Evolutionary conservation across 92 coral and sea anemone species (phyloP).

Genomic region (Bergia puertoricense): DNA sequence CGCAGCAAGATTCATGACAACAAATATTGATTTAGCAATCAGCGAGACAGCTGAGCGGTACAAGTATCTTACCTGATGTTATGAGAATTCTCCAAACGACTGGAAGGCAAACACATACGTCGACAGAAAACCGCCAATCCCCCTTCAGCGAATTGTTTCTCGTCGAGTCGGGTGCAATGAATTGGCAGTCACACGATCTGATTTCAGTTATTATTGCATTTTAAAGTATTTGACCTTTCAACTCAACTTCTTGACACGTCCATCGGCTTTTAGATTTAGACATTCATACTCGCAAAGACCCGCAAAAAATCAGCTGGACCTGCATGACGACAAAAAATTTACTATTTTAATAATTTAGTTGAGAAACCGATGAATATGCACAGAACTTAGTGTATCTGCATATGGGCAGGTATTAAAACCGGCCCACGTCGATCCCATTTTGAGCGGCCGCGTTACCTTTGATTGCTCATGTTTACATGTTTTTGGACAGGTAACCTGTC

Average conservation of each 20-base stretch:
- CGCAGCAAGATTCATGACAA: not conserved
- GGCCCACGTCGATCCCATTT: too few relatives aligned
- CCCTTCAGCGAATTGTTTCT: slow-evolving; percentile 15
- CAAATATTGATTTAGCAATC: slow-evolving; percentile 27
- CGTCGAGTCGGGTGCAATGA: not conserved
- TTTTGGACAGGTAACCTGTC: too few relatives aligned
- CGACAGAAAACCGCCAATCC: not conserved
- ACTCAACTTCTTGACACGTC: slow-evolving; percentile 10
- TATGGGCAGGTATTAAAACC: not conserved
- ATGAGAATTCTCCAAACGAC: slow-evolving; percentile 1
- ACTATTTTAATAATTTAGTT: not conserved
- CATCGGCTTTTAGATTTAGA: not conserved
- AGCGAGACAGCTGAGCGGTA: not conserved
- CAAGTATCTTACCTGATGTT: slow-evolving; percentile 17
- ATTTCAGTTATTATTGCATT: slow-evolving; percentile 23
- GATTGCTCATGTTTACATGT: too few relatives aligned
- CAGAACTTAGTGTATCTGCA: not conserved
- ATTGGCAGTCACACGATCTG: slow-evolving; percentile 15
- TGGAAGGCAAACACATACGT: not conserved
- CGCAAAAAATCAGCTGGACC: not conserved
- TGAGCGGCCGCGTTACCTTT: too few relatives aligned
- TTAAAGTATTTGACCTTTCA: slow-evolving; percentile 40
- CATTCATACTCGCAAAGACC: not conserved
- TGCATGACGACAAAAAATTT: not conserved
- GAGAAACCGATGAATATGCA: not conserved